Conservation (phyloP, 53 echinoderm and acorn worm genomes). For the Apostichopus leukothele region DNA sequence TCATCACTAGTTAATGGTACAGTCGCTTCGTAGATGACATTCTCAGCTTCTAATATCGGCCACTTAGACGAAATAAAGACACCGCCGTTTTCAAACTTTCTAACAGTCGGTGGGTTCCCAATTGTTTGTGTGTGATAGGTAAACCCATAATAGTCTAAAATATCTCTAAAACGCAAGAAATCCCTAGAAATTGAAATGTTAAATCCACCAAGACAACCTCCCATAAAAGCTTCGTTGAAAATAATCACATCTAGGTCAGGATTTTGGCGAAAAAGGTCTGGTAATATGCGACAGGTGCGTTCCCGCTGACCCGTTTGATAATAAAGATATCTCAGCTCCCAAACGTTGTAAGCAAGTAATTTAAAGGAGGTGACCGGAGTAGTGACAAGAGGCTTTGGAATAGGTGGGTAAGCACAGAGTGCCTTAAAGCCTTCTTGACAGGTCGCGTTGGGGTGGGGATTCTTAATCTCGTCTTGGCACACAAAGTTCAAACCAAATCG, state of each 20-base stretch:
- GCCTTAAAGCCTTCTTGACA: slow-evolving; percentile 17
- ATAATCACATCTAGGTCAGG: slow-evolving; percentile 85
- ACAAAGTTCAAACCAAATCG: slow-evolving; percentile 23
- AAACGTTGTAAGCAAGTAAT: slow-evolving; percentile 79
- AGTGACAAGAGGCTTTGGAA: slow-evolving; percentile 15
- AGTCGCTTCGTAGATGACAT: slow-evolving; percentile 59
- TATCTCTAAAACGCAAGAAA: slow-evolving; percentile 63
- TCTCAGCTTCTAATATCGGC: slow-evolving; percentile 71
- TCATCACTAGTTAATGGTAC: slow-evolving; percentile 57
- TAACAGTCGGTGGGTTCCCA: slow-evolving; percentile 56
- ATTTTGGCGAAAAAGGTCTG: slow-evolving; percentile 56
- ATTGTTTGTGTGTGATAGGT: slow-evolving; percentile 74
- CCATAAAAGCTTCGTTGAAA: slow-evolving; percentile 90
- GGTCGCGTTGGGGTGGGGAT: slow-evolving; percentile 14
- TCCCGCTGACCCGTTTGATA: slow-evolving; percentile 84
- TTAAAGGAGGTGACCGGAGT: slow-evolving; percentile 22
- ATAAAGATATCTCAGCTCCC: slow-evolving; percentile 75
- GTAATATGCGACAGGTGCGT: slow-evolving; percentile 80
- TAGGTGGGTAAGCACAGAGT: slow-evolving; percentile 20
- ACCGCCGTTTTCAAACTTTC: slow-evolving; percentile 80
- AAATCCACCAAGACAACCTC: slow-evolving; percentile 76
- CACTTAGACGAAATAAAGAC: slow-evolving; percentile 90
- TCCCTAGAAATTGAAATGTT: slow-evolving; percentile 61
- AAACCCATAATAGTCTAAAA: slow-evolving; percentile 72
- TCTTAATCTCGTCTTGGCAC: slow-evolving; percentile 14